phyloP scores from a whole-genome alignment of 2,113 vertebrate genomes.

The Nerophis lumbriciformis region DNA sequence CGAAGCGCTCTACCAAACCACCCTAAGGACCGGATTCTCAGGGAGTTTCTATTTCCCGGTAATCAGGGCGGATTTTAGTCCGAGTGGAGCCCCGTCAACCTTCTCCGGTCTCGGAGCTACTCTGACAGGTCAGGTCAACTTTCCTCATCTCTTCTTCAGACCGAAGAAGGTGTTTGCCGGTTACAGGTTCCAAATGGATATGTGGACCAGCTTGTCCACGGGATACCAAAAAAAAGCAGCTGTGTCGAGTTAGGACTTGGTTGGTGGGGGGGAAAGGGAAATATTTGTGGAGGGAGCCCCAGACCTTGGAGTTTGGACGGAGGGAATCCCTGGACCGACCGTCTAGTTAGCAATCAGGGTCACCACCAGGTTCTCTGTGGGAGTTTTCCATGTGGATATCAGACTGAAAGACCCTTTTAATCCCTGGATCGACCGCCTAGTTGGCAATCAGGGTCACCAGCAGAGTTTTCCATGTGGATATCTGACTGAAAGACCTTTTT shows the following conservation, averaged over 20 bases:
- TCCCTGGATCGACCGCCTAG: too few species aligned
- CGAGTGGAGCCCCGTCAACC: conserved; percentile 40
- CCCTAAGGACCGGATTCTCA: conserved; percentile 25
- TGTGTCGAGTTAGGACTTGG: conserved; percentile 8
- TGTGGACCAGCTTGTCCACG: conserved; percentile 9
- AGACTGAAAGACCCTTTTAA: too few species aligned
- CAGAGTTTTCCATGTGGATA: conserved; percentile 50
- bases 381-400: conserved; percentile 51
- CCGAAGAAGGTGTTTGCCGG: conserved; percentile 36
- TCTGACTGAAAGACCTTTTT: neutral
- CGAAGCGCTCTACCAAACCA: conserved; percentile 35
- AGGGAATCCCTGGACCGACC: conserved; percentile 3
- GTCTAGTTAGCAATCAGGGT: conserved; percentile 29
- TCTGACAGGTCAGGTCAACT: conserved; percentile 23
- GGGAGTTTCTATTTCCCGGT: conserved; percentile 28
- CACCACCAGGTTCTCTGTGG: conserved; percentile 16
- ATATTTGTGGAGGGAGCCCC: conserved; percentile 37
- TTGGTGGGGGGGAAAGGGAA: conserved; percentile 10
- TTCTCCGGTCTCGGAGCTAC: conserved; percentile 25
- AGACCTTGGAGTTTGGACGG: conserved; percentile 37
- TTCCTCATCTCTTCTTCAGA: conserved; percentile 28
- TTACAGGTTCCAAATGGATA: conserved; percentile 25
- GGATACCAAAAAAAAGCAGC: conserved; percentile 49
- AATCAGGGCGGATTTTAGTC: conserved; percentile 18
- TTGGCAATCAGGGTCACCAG: conserved; percentile 10